Conservation (phyloP, 2,888 invertebrate genomes). For the Hypena proboscidalis region DNA sequence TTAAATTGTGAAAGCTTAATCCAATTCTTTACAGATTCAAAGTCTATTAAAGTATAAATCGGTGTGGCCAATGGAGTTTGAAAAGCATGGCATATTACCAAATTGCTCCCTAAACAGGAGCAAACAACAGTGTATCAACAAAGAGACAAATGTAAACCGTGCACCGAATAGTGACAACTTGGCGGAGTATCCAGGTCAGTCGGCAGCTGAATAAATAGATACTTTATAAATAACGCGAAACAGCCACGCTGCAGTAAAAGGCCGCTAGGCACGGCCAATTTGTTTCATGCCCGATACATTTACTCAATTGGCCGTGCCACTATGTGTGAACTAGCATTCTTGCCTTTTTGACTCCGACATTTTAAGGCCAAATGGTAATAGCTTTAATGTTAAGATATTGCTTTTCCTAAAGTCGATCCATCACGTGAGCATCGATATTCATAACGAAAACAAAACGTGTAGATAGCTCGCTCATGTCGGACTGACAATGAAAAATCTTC, state of each 20-base stretch:
- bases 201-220: slow-evolving; percentile 79
- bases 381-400: not conserved
- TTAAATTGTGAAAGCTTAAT: no score
- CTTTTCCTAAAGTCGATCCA: not conserved
- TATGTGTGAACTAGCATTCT: slow-evolving; percentile 3
- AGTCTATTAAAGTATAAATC: no score
- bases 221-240: slow-evolving; percentile 77
- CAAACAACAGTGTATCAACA: slow-evolving; percentile 8
- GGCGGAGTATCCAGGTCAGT: slow-evolving; percentile 76
- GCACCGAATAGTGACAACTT: slow-evolving; percentile 55
- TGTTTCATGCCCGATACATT: slow-evolving; percentile 40
- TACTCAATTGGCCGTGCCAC: slow-evolving; percentile 11
- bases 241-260: slow-evolving; percentile 50
- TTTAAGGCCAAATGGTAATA: not conserved
- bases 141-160: slow-evolving; percentile 25
- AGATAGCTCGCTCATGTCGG: slow-evolving; percentile 28
- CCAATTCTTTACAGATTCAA: no score
- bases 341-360: slow-evolving; percentile 2
- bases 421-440: slow-evolving; percentile 6
- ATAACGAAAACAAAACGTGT: slow-evolving; percentile 25
- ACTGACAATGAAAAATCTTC: slow-evolving; percentile 60
- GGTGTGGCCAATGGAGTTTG: no score
- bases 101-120: not conserved
- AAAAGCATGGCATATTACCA: no score
- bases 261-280: slow-evolving; percentile 59